Conservation (phyloP, 2,888 invertebrate genomes). For the Cephus pygmeus region DNA sequence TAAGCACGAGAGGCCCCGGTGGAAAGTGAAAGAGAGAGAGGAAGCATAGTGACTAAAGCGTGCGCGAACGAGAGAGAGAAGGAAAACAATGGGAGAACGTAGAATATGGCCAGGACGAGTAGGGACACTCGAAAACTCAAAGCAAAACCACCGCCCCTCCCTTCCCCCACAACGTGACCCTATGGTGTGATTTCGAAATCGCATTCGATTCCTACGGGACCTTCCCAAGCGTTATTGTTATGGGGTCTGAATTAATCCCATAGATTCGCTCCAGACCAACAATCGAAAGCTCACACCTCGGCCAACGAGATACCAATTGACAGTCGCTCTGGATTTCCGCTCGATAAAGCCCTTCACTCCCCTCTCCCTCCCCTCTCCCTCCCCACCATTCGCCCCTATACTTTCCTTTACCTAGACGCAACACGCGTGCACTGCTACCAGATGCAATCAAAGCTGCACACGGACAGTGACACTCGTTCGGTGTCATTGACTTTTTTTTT, state of each 20-base stretch:
- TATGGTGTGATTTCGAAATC: slow-evolving; percentile 58
- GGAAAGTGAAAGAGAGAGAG: slow-evolving; percentile 6
- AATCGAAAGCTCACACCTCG: slow-evolving; percentile 32
- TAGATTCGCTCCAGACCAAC: slow-evolving; percentile 42
- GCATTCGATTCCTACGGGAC: slow-evolving; percentile 50
- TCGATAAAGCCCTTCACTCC: neutral
- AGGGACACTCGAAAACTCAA: neutral
- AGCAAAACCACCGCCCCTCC: slow-evolving; percentile 13
- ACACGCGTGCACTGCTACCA: too few relatives aligned
- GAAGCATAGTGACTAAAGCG: slow-evolving; percentile 12
- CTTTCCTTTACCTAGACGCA: neutral
- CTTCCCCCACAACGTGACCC: slow-evolving; percentile 33
- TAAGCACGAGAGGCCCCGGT: slow-evolving; percentile 17
- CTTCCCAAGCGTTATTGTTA: slow-evolving; percentile 25
- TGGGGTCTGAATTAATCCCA: slow-evolving; percentile 48
- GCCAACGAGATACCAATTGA: neutral
- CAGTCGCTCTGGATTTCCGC: neutral
- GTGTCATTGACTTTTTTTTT: neutral
- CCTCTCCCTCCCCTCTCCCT: too few relatives aligned
- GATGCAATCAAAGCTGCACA: neutral
- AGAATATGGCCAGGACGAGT: slow-evolving; percentile 5
- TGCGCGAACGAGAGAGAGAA: slow-evolving; percentile 17
- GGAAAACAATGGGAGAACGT: neutral
- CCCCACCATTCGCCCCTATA: neutral
- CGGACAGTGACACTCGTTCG: neutral